Base-by-base conservation (phyloP, 2,113 vertebrate genomes). In the Centrocercus urophasianus region DNA sequence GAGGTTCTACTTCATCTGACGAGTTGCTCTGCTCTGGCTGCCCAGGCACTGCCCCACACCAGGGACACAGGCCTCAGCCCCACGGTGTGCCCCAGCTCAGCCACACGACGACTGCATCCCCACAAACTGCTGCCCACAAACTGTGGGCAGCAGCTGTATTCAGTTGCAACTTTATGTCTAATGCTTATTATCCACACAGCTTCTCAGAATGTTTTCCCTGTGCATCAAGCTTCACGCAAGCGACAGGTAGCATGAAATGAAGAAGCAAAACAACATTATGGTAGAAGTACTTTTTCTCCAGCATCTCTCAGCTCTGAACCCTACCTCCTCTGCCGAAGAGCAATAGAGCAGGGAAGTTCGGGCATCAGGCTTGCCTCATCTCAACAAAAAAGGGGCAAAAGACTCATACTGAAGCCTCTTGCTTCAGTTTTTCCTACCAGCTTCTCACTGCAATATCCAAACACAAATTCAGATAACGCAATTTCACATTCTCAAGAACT, bases 91-190 rank as follows among this genome's bases (percentile, higher is more conserved):
- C 61, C 36, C 63, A 67, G 34, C 36, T 28, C 32, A 80, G 36
- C 40, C 22, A 15, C 8, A 12, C 45, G 18, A 27, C 1, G 0
- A 56, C 15, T 15, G 38, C 21, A 6, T 13, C 30, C 24, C 27
- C 45, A 57, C 30, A 21, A 8, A 11, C 0, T 0, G 14, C 0
- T 1, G n/a, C n/a, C n/a, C n/a, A n/a, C n/a, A n/a, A n/a, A n/a
- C n/a, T n/a, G 34, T 5, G 28, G 64, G 79, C 42, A 71, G 24
- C 19, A 6, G 18, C 8, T 2, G 2, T 8, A 30, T 2, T 42
- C 74, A 42, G 34, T 21, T 11, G 11, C 48, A 48, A 22, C 52
- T 32, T n/a, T 13, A 6, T 40, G 42, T 4, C 27, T 60, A 45
- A 71, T 1, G 36, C 27, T 30, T 38, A 16, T 3, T 38, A 16